Evolutionary conservation across 1,140 invertebrate genomes (phyloP), one percentile per base, ranked within the genome.

Genomic region (Aphidius gifuensis): DNA sequence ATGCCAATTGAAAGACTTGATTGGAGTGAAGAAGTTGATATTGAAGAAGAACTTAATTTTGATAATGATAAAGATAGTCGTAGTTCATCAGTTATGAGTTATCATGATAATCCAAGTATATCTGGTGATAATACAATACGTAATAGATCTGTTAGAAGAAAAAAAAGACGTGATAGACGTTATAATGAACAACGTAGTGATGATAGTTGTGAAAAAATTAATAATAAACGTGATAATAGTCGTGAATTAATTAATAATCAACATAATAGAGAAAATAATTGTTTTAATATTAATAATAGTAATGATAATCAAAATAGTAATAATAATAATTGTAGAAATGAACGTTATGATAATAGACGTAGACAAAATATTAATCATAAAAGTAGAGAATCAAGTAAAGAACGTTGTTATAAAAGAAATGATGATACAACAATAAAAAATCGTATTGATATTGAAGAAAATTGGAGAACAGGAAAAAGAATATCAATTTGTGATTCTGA

Each of bases 1-100:
- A 69, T 70, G 50, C 66, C 71, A 6, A 57, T 64, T 43, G 65
- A 69, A 46, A 70, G 64, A 58, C 69, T 81, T 40, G 82, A 85
- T 72, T 85, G 84, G 84, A 82, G 79, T 62, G 83, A 84, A 71
- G 84, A 85, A 72, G 83, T 85, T 58, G 83, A 85, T 71, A 61
- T 83, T 39, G 47, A 47, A 9, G 79, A 82, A 58, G 74, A 74
- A 63, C 62, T 82, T 40, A 32, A 32, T 32, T 32, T 32, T 32
- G 79, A 83, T 69, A 75, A 76, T 42, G 83, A 84, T 71, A 74
- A 74, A 60, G 69, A 81, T 44, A 84, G 83, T 66, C 82, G 83
- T 58, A 85, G 83, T 63, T 85, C 84, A 1, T 85, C 84, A 9
- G 73, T 84, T 23, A 68, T 79, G 38, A 85, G 84, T 74, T 77